Conservation (phyloP, 2,797 vertebrate genomes). For the Oceanodroma leucorhoa region DNA sequence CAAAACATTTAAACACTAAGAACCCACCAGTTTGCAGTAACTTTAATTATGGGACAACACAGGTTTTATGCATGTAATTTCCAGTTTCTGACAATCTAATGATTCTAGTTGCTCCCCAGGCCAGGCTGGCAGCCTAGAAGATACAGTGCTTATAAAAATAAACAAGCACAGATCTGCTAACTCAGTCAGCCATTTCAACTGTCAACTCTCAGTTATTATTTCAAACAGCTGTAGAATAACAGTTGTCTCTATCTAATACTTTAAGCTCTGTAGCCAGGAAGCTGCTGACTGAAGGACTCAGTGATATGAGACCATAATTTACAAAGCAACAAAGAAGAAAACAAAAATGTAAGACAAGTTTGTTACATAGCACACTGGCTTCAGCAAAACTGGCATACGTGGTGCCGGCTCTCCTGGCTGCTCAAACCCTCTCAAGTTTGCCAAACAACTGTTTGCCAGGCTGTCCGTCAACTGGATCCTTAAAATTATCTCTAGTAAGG, state of each 20-base stretch:
- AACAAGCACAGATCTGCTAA: neutral
- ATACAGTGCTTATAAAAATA: neutral
- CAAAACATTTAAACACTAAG: neutral
- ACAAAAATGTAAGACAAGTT: neutral
- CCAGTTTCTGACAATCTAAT: neutral
- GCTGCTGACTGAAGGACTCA: neutral
- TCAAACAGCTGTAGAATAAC: constrained; percentile 25
- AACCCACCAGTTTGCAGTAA: neutral
- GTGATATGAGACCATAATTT: neutral
- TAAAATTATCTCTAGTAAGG: neutral
- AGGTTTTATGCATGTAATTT: neutral
- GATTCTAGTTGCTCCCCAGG: neutral
- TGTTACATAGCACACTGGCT: neutral
- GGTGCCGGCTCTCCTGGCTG: neutral
- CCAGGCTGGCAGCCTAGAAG: neutral
- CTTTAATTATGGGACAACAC: neutral
- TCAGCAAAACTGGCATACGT: neutral
- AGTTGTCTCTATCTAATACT: neutral
- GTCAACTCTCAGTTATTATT: constrained; percentile 4
- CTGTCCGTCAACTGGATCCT: neutral
- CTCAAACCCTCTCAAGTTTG: neutral
- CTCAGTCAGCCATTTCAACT: neutral
- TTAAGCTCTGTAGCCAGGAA: neutral
- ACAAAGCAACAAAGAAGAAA: neutral
- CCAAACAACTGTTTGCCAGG: neutral